A percentile compares a stretch with the other conserved stretches of the same genome.
Conservation (phyloP, 2,797 vertebrate genomes). For the Coracias cyanogaster region DNA sequence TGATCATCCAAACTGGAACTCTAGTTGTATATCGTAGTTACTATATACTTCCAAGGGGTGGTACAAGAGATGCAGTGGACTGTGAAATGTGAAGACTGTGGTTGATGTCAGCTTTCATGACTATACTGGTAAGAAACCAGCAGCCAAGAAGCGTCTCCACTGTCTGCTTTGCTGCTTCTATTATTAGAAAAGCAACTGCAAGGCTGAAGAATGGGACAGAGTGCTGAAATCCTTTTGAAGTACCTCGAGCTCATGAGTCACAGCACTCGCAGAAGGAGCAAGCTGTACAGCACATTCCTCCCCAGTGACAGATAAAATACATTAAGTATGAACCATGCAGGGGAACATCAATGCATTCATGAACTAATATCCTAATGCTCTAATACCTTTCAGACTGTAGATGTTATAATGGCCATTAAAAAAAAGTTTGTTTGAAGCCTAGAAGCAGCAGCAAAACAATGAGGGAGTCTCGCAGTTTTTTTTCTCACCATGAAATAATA, state of each 20-base stretch:
- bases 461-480: background rate
- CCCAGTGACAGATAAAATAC: conserved; percentile 9
- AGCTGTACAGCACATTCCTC: conserved; percentile 29
- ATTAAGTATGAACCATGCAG: conserved; percentile 26
- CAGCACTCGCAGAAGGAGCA: background rate
- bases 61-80: background rate
- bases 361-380: background rate
- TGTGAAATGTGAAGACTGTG: rapidly evolving
- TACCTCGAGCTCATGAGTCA: conserved; percentile 18
- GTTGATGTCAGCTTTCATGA: background rate
- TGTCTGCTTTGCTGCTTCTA: conserved; percentile 39
- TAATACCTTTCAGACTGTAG: background rate
- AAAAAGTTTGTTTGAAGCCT: background rate
- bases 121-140: background rate
- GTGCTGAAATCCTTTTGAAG: conserved; percentile 12
- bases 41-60: background rate
- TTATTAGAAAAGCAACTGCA: conserved; percentile 53
- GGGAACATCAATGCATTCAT: background rate
- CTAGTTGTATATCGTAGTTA: background rate
- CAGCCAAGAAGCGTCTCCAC: background rate
- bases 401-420: background rate
- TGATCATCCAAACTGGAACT: background rate
- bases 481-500: background rate
- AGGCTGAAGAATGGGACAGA: conserved; percentile 31
- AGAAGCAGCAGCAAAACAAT: background rate